A percentile compares a stretch with the other conserved stretches of the same genome.
phyloP scores from a whole-genome alignment of 2,113 vertebrate genomes.

The Notothenia rossii region DNA sequence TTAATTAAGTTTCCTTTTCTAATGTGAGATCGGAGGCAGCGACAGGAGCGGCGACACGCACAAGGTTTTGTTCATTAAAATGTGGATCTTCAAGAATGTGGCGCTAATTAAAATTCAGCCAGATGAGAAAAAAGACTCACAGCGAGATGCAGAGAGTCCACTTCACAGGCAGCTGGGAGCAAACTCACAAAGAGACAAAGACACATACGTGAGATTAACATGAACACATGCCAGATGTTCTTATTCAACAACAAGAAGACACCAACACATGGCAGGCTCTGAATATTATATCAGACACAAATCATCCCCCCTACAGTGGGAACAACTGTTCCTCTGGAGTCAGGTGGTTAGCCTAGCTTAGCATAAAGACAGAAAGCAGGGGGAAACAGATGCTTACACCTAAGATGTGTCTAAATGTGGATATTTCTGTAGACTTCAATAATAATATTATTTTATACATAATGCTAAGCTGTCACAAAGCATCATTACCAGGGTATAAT shows the following conservation, averaged over 20 bases:
- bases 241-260: background rate
- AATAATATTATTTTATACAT: too few relatives aligned
- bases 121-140: conserved; percentile 30
- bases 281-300: background rate
- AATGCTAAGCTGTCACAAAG: too few relatives aligned
- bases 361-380: background rate
- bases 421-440: too few relatives aligned
- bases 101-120: conserved; percentile 77
- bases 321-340: too few relatives aligned
- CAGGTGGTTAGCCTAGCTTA: conserved; percentile 1
- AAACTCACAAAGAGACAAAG: background rate
- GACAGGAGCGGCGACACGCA: conserved; percentile 60
- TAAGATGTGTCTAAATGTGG: too few relatives aligned
- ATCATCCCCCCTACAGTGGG: background rate
- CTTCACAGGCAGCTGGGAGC: conserved; percentile 24
- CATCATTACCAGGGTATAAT: too few relatives aligned
- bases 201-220: conserved; percentile 17
- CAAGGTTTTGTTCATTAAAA: conserved; percentile 80
- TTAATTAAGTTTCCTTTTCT: conserved; percentile 83
- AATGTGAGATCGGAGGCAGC: conserved; percentile 61
- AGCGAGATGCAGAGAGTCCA: conserved; percentile 19
- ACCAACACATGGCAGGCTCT: background rate
- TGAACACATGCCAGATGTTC: background rate
- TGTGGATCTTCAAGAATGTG: conserved; percentile 70
- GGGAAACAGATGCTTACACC: background rate